Percentiles rank a stretch among this genome's conserved stretches.
phyloP scores from a whole-genome alignment of 2,888 invertebrate species.

The Gryllus longicercus region DNA sequence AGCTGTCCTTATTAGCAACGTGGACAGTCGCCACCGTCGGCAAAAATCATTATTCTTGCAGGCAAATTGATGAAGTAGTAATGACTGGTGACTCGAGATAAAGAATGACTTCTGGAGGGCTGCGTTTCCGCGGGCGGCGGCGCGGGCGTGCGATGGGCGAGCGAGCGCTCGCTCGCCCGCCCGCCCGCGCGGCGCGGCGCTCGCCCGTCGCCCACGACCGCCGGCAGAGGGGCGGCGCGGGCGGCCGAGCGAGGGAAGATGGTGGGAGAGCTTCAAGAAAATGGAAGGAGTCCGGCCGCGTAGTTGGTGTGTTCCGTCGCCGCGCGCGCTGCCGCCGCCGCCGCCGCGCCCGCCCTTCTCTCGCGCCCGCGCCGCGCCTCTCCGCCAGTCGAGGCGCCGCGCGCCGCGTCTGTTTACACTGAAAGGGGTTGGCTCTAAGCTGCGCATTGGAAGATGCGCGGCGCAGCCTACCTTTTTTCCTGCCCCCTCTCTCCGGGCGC shows the following conservation, averaged over 20 bases:
- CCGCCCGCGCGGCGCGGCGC: constrained; percentile 44
- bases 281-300: background rate
- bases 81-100: too few relatives aligned
- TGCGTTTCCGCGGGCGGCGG: background rate
- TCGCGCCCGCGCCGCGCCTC: constrained; percentile 11
- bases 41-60: too few relatives aligned
- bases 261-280: constrained; percentile 9
- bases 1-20: too few relatives aligned
- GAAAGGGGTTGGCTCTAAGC: constrained; percentile 29
- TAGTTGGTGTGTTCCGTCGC: constrained; percentile 40
- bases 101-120: too few relatives aligned
- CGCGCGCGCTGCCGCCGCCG: constrained; percentile 44
- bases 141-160: constrained; percentile 41
- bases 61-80: too few relatives aligned
- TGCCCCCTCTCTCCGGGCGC: background rate
- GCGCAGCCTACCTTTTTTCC: constrained; percentile 29
- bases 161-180: constrained; percentile 49
- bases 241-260: background rate
- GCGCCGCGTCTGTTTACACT: constrained; percentile 27
- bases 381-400: constrained; percentile 30
- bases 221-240: background rate
- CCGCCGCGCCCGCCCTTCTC: constrained; percentile 41
- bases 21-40: too few relatives aligned
- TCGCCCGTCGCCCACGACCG: constrained; percentile 46
- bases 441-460: constrained; percentile 31